phyloP scores from a whole-genome alignment of 2,888 invertebrate species.

The Amphipyra berbera region DNA sequence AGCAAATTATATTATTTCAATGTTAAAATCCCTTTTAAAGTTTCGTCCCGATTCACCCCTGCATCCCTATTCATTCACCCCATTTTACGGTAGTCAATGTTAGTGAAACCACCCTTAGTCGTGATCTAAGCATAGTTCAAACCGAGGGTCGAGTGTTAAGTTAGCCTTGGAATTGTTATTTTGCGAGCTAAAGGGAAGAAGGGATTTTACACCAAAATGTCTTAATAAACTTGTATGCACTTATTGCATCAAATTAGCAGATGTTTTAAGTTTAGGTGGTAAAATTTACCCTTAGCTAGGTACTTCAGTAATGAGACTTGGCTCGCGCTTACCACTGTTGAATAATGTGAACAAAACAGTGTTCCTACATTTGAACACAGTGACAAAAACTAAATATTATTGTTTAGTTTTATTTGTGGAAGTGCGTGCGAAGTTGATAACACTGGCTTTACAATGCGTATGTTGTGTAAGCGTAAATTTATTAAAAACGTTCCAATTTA shows the following conservation, averaged over 20 bases:
- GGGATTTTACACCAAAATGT: neutral
- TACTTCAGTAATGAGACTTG: constrained; percentile 1
- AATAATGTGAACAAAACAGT: neutral
- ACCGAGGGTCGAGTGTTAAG: constrained; percentile 30
- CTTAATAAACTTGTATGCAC: neutral
- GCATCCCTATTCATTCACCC: no score
- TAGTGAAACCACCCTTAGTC: neutral
- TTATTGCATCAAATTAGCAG: neutral
- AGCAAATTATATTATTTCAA: no score
- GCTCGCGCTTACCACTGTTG: neutral
- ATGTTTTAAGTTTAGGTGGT: neutral
- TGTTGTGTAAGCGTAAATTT: constrained; percentile 34
- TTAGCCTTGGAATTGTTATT: constrained; percentile 10
- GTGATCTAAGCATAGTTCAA: constrained; percentile 33
- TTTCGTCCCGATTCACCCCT: no score
- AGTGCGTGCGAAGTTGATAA: constrained; percentile 10
- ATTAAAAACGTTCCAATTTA: constrained; percentile 44
- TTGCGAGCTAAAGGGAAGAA: neutral
- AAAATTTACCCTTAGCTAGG: neutral
- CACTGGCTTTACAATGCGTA: constrained; percentile 28
- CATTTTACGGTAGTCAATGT: no score
- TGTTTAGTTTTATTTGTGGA: neutral
- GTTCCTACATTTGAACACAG: neutral
- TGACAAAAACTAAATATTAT: neutral
- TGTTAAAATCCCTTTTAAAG: no score